Evolutionary conservation across 2,888 invertebrate genomes (phyloP), one percentile per base, ranked within the genome.

Genomic region (Cataglyphis albicans): DNA sequence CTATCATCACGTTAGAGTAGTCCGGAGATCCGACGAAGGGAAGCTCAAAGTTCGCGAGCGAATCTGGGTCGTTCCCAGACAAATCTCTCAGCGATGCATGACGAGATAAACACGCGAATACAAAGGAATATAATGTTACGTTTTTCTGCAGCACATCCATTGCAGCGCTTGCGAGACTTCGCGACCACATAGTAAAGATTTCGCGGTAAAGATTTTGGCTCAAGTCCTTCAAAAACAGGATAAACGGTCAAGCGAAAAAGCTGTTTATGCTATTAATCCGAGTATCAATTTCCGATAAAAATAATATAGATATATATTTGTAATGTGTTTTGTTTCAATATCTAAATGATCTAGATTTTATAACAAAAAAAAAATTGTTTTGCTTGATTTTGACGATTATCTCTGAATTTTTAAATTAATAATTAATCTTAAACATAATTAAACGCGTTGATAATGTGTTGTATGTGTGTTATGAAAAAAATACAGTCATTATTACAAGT

Each of bases 41-140:
- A 82, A 75, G 68, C 52, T 61, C 48, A 78, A 83, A 87, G 86
- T 87, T 84, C 55, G 81, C 64, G 63, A 75, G 63, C 59, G 63
- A 84, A 88, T 88, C 78, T 87, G 72, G 81, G 86, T 86, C 81
- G 70, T 67, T 67, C 68, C 75, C 59, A 63, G 72, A 81, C 83
- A 81, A 88, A 87, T 88, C 81, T 84, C 86, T 86, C 76, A 78
- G 78, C 63, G 84, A 87, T 78, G 65, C 75, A 81, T 87, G 86
- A 82, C 78, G 84, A 87, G 84, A 86, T 87, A 87, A 87, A 87
- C 82, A 55, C 70, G 61, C 25, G 57, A 29, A 12, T 41, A 29
- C 44, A 48, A 81, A 76, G 52, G 70, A 70, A 70, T 32, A 44
- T 81, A 70, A 83, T 48, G 32, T 52, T 32, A 25, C 68, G 78